These are phyloP conservation scores for Lucinisca nassula DNA, from an alignment of 2,888 invertebrate genomes.

Conservation along the genomic window DNA sequence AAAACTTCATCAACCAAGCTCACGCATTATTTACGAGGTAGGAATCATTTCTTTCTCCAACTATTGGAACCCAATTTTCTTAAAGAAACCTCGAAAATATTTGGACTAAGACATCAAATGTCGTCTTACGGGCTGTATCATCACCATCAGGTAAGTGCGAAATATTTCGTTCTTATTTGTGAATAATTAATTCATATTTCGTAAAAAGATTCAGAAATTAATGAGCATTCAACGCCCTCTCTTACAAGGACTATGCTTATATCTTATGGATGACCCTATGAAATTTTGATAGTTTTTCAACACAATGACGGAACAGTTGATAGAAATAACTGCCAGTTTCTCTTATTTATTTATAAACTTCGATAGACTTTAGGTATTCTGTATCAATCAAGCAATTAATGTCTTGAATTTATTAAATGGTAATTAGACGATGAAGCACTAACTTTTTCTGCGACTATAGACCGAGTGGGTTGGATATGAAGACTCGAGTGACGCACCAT, in stretches of 20 bases:
- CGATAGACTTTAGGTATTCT: neutral
- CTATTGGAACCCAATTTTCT: constrained; percentile 10
- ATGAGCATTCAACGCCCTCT: constrained; percentile 32
- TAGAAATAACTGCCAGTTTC: constrained; percentile 1
- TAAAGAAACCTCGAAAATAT: constrained; percentile 26
- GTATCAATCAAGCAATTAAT: neutral
- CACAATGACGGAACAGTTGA: constrained; percentile 24
- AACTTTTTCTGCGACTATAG: too few relatives aligned
- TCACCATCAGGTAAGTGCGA: constrained; percentile 64
- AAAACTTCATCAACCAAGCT: constrained; percentile 36
- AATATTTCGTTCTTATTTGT: constrained; percentile 33
- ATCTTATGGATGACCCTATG: constrained; percentile 69
- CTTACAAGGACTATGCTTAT: constrained; percentile 37
- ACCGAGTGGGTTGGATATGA: too few relatives aligned
- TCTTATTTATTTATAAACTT: constrained; percentile 68
- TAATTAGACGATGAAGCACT: constrained; percentile 3
- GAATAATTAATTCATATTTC: constrained; percentile 49
- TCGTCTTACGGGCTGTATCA: constrained; percentile 68
- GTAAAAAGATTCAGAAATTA: constrained; percentile 53
- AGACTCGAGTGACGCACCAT: too few relatives aligned
- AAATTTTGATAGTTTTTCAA: constrained; percentile 60
- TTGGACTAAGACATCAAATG: constrained; percentile 40
- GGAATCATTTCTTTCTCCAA: constrained; percentile 20
- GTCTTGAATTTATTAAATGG: neutral
- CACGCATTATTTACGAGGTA: constrained; percentile 62